phyloP scores from a whole-genome alignment of 2,888 invertebrate genomes.

The Tricholauxania praeusta region DNA sequence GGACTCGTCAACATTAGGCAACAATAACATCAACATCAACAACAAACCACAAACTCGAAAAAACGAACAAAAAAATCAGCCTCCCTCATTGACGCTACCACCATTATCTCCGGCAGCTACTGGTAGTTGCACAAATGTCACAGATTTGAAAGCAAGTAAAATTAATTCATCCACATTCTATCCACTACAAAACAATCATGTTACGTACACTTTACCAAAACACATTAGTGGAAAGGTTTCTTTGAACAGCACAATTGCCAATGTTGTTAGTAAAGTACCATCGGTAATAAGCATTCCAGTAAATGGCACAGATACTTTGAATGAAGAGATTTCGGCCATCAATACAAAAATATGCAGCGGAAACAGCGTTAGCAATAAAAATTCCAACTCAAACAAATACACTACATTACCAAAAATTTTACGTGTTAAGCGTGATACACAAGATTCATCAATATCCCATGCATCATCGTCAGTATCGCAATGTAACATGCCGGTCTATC shows the following conservation, averaged over 20 bases:
- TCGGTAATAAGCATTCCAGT: slow-evolving; percentile 67
- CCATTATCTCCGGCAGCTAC: slow-evolving; percentile 52
- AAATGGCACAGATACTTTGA: slow-evolving; percentile 41
- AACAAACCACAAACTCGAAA: slow-evolving; percentile 38
- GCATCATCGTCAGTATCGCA: slow-evolving; percentile 49
- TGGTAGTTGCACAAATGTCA: slow-evolving; percentile 29
- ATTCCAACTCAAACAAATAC: slow-evolving; percentile 39
- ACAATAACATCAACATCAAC: slow-evolving; percentile 28
- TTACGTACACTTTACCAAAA: slow-evolving; percentile 67
- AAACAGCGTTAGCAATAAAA: background rate
- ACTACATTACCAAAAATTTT: slow-evolving; percentile 65
- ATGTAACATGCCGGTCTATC: slow-evolving; percentile 62
- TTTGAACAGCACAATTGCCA: slow-evolving; percentile 65
- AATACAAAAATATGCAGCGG: slow-evolving; percentile 24
- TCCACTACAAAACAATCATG: slow-evolving; percentile 65
- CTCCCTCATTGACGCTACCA: slow-evolving; percentile 63
- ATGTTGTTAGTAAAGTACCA: slow-evolving; percentile 67
- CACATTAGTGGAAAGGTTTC: slow-evolving; percentile 65
- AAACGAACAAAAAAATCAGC: slow-evolving; percentile 41
- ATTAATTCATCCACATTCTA: slow-evolving; percentile 67
- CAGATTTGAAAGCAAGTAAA: slow-evolving; percentile 52
- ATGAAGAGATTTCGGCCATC: background rate
- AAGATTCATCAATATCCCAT: slow-evolving; percentile 37
- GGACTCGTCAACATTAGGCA: slow-evolving; percentile 27
- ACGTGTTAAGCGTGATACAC: slow-evolving; percentile 55